Percentiles rank a stretch among this genome's conserved stretches.
These are phyloP conservation scores for Sebastolobus alascanus DNA, from an alignment of 2,797 vertebrate genomes.

Conservation along the genomic window DNA sequence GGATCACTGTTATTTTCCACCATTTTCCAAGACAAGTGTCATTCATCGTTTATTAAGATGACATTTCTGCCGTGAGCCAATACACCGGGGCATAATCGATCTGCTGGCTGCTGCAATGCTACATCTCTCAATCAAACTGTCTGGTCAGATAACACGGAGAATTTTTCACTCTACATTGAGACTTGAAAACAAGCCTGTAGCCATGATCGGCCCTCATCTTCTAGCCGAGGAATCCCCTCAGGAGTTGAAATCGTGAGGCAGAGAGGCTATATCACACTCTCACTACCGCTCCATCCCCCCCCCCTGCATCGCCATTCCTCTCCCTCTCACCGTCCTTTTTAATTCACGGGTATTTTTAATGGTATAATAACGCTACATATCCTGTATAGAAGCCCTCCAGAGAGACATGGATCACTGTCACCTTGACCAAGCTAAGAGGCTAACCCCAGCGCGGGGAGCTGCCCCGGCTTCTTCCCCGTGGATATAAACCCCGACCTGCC, in stretches of 20 bases:
- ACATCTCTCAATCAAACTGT: slow-evolving; percentile 69
- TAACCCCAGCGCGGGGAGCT: slow-evolving; percentile 54
- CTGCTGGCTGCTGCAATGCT: slow-evolving; percentile 52
- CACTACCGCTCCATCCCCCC: slow-evolving; percentile 23
- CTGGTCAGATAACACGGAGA: slow-evolving; percentile 57
- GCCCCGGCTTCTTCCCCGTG: slow-evolving; percentile 40
- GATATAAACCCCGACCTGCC: slow-evolving; percentile 40
- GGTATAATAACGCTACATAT: slow-evolving; percentile 59
- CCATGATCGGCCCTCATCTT: slow-evolving; percentile 51
- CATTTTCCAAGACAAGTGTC: slow-evolving; percentile 35
- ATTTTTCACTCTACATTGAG: slow-evolving; percentile 36
- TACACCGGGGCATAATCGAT: slow-evolving; percentile 64
- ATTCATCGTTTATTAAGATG: slow-evolving; percentile 67
- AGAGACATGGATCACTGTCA: slow-evolving; percentile 75
- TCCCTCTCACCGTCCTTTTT: slow-evolving; percentile 29
- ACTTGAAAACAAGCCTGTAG: slow-evolving; percentile 42
- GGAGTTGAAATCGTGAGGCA: slow-evolving; percentile 49
- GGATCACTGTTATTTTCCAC: slow-evolving; percentile 37
- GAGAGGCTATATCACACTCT: slow-evolving; percentile 37
- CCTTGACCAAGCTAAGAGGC: slow-evolving; percentile 73
- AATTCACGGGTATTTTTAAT: slow-evolving; percentile 55
- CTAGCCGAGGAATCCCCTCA: slow-evolving; percentile 50
- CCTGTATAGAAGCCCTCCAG: slow-evolving; percentile 55
- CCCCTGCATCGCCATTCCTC: slow-evolving; percentile 17
- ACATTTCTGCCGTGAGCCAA: slow-evolving; percentile 51